Evolutionary conservation across 1,140 invertebrate genomes (phyloP).

Genomic region (Drosophila sucinea): DNA sequence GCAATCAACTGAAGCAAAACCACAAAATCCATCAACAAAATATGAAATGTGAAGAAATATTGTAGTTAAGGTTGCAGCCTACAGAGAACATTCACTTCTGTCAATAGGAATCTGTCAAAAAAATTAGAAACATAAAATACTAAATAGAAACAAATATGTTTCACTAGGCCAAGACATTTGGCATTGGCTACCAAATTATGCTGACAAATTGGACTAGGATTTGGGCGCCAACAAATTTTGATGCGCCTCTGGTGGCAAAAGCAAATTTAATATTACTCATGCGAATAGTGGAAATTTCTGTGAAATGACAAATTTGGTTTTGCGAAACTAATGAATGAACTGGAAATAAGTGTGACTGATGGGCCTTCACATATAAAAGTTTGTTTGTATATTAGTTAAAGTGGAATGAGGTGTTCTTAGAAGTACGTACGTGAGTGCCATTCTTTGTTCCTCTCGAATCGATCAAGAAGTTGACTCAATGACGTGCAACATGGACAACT

Average conservation of each 20-base stretch:
- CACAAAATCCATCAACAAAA: conserved; percentile 16
- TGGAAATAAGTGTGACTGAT: conserved; percentile 6
- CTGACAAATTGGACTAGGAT: neutral
- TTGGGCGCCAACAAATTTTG: neutral
- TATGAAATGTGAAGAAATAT: conserved; percentile 22
- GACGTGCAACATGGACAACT: neutral
- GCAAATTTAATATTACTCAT: conserved; percentile 58
- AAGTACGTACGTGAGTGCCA: too few relatives aligned
- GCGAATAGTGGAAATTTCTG: conserved; percentile 39
- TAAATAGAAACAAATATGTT: neutral
- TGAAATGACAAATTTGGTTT: conserved; percentile 39
- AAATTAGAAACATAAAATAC: neutral
- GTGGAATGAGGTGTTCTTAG: neutral
- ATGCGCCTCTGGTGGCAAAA: conserved; percentile 2
- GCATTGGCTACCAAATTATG: neutral
- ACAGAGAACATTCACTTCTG: conserved; percentile 22
- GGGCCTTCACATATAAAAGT: neutral
- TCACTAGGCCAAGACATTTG: neutral
- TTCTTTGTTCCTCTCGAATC: neutral
- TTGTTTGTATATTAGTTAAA: neutral
- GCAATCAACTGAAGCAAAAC: conserved; percentile 64
- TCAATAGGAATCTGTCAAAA: conserved; percentile 45
- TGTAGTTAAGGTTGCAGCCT: conserved; percentile 26
- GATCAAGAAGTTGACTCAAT: conserved; percentile 1
- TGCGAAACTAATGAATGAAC: conserved; percentile 32